These are phyloP conservation scores for Eupithecia vulgata DNA, from an alignment of 2,888 invertebrate species.

Conservation along the genomic window DNA sequence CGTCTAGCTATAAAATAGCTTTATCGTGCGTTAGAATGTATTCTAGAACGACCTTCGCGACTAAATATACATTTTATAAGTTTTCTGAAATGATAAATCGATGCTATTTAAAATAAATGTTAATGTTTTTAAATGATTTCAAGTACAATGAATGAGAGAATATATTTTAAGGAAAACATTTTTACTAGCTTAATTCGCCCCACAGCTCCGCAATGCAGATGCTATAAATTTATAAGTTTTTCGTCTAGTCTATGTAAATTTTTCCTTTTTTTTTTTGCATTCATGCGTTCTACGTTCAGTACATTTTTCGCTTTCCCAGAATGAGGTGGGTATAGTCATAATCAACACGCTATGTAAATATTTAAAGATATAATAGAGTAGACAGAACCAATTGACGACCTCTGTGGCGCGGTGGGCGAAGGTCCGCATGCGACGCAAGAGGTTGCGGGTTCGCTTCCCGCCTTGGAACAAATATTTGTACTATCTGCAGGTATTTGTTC, in stretches of 20 bases:
- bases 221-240: neutral
- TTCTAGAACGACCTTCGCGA: constrained; percentile 17
- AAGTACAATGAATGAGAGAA: neutral
- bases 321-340: too few species aligned
- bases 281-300: neutral
- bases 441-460: too few species aligned
- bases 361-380: neutral
- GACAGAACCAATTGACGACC: neutral
- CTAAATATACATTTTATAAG: constrained; percentile 12
- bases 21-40: constrained; percentile 31
- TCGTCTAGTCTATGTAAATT: neutral
- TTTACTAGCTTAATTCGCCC: too few species aligned
- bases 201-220: too few species aligned
- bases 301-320: too few species aligned
- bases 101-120: neutral
- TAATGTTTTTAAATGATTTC: neutral
- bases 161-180: neutral
- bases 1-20: constrained; percentile 9
- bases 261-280: too few species aligned
- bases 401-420: too few species aligned
- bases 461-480: too few species aligned
- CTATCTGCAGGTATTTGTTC: too few species aligned
- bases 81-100: constrained; percentile 4
- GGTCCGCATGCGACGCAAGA: too few species aligned
- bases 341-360: too few species aligned